Evolutionary conservation across 1,140 invertebrate species (phyloP), one percentile per base, ranked within the genome.

Genomic region (Drosophila yakuba): DNA sequence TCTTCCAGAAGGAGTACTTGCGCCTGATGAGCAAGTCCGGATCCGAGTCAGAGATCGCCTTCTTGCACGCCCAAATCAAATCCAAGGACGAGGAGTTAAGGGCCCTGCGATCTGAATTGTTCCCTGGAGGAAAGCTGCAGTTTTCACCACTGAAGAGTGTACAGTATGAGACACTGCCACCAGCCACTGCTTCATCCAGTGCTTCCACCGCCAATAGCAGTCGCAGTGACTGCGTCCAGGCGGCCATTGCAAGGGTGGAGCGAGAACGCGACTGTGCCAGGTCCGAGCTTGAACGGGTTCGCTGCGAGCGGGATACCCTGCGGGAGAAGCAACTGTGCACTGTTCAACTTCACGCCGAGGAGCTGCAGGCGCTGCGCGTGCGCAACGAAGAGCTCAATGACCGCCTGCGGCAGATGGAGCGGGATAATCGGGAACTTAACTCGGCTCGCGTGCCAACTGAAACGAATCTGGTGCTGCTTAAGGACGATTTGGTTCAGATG

Each of bases 1-100:
- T 92, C 56, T 92, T 91, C 25, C 90, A 92, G 35, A 92, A 89
- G 50, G 91, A 92, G 61, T 92, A 91, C n/a, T 54, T 92, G 8
- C 77, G 89, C 0, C 57, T 91, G 2, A 67, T 92, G 20, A 47
- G 59, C 20, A 92, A 91, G 62, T 60, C 74, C 0, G 84, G 86
- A 5, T 91, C 86, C 0, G 86, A 92, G 5, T 72, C 74, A 2
- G 85, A 92, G 50, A 58, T 92, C 12, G 85, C 85, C 20, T 91
- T 92, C 28, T 39, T 92, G 44, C 82, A 91, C 23, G 50, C 74
- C 0, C 91, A 92, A 82, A 80, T 92, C n/a, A 79, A 91, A 54
- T 90, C 85, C 2, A 92, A 92, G 41, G 91, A 92, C n/a, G 91
- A 92, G 4, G 91, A 92, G 36, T 43, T 92, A 0, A 71, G 71